Evolutionary conservation across 2,888 invertebrate species (phyloP), one percentile per base, ranked within the genome.

Genomic region (Drosophila mimetica): DNA sequence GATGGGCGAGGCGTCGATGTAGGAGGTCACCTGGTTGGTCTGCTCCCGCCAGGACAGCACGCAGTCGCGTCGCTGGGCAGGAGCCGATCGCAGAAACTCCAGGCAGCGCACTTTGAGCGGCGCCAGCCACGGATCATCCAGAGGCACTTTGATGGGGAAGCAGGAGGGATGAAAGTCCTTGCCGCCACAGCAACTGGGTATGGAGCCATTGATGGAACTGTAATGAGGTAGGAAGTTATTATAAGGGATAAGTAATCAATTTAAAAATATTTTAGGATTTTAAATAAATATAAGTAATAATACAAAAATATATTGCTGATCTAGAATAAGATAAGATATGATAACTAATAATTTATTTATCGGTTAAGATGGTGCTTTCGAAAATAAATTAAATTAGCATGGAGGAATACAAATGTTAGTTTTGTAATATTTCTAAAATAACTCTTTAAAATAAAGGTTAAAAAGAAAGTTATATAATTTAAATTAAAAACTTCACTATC

Each of bases 31-130:
- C 75, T 97, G 97, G 90, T 97, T 96, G 63, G 97, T 94, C 91
- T 97, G 97, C 84, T 97, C 97, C 1, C 97, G 93, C 93, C 96
- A 96, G 9, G 97, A 97, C 13, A 97, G 92, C 7, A 95, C 94
- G 87, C 97, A 97, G 90, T 96, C 95, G 44, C 95, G 94, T 3
- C 95, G 93, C 2, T 97, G 96, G 0, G 96, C 95, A 0, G 97
- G 95, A 0, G 96, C 95, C 9, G 96, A 96, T 0, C 97, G 93
- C 18, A 96, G 93, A 89, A 97, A 97, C 92, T 97, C 97, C 89
- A 97, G 92, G 84, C 97, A 97, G 1, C 94, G 93, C 1, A 96
- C 94, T 1, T 95, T 95, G 22, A 95, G 93, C 0, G 93, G 93
- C 0, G 94, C 93, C 83, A 95, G 93, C 92, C 96, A 96, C 11